phyloP scores from a whole-genome alignment of 2,888 invertebrate species.

The Cataglyphis rosenhaueri region DNA sequence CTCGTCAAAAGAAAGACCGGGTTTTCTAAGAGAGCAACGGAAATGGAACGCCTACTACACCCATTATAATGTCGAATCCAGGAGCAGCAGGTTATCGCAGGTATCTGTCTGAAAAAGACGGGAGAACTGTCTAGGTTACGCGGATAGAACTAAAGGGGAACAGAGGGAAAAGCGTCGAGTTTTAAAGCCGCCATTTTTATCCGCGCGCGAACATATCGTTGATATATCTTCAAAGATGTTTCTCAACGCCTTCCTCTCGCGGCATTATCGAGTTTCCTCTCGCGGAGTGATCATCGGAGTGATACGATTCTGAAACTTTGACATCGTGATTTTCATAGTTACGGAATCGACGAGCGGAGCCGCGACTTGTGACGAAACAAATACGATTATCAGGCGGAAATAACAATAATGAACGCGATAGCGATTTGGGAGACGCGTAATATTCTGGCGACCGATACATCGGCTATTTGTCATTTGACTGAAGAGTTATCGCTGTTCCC shows the following conservation, averaged over 20 bases:
- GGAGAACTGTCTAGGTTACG: constrained; percentile 46
- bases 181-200: constrained; percentile 44
- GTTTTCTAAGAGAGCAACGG: constrained; percentile 48
- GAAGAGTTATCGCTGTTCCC: constrained; percentile 19
- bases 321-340: constrained; percentile 6
- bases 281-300: not conserved
- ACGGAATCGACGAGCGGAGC: not conserved
- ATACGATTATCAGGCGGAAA: constrained; percentile 24
- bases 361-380: not conserved
- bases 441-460: constrained; percentile 25
- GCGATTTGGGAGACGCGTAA: not conserved
- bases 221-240: constrained; percentile 31
- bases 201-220: not conserved
- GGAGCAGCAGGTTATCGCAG: constrained; percentile 62
- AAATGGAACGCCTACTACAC: constrained; percentile 58
- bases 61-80: constrained; percentile 65
- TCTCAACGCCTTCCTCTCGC: constrained; percentile 18
- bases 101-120: constrained; percentile 46
- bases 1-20: constrained; percentile 39
- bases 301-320: not conserved
- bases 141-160: constrained; percentile 43
- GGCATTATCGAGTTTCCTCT: constrained; percentile 32
- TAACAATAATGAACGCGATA: constrained; percentile 9
- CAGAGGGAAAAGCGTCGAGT: constrained; percentile 34
- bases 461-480: constrained; percentile 29